Evolutionary conservation across 1,140 invertebrate species (phyloP), one percentile per base, ranked within the genome.

Genomic region (Macrobrachium rosenbergii): DNA sequence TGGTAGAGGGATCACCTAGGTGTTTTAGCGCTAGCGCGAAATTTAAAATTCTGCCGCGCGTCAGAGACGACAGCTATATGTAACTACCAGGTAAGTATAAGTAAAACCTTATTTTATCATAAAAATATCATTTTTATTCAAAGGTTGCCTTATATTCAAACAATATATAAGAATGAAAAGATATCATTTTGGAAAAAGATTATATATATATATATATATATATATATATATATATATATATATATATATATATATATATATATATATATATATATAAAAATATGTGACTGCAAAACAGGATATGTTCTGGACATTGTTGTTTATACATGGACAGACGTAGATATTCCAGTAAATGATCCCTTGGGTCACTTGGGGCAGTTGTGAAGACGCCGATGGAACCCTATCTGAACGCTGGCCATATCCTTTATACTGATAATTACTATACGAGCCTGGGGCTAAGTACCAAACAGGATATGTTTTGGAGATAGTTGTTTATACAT

Each of bases 381-480:
- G 92, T 92, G 6, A 84, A 91, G 52, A 89, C 87, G 52, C 76
- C 92, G 17, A 82, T 91, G 23, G n/a, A 90, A 77, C 90, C 86
- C 5, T 90, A 92, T 81, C 80, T 91, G 92, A 79, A 91, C 88
- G 89, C 89, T 84, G 91, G 91, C 8, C 92, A 92, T 87, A 91
- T 90, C 21, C n/a, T 93, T 52, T 91, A 90, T 83, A 92, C 91
- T 17, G 92, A 93, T 89, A 93, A 93, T 90, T 93, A 90, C 88
- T 92, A 93, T 84, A 92, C 91, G 0, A 91, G 90, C 45, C 72
- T 91, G 23, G 23, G 80, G 21, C 84, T 93, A 19, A 91, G 91
- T 0, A 37, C 88, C 87, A 37, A 37, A 37, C 28, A 37, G 28
- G 28, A 2, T 37, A 90, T 88, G 89, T 92, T n/a, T 78, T 92